Evolutionary conservation across 2,113 vertebrate species (phyloP).

Genomic region (Pygathrix nemaeus): DNA sequence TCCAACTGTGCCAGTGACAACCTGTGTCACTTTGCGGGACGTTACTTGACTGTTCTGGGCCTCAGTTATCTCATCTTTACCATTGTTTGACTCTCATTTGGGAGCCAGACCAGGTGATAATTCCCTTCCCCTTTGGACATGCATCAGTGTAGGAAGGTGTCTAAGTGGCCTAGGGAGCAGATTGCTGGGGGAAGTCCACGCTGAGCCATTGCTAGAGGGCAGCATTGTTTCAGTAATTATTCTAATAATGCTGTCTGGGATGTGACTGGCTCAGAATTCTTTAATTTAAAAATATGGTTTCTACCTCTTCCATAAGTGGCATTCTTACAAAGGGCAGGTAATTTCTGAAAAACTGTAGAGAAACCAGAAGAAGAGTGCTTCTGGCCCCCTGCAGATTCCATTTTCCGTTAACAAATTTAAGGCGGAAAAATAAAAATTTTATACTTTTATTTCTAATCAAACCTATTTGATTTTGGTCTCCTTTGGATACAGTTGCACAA

Average conservation of each 20-base stretch:
- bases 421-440: constrained; percentile 15
- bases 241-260: constrained; percentile 31
- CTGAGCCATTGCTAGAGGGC: constrained; percentile 73
- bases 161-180: neutral
- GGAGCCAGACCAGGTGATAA: neutral
- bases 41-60: neutral
- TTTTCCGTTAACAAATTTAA: constrained; percentile 21
- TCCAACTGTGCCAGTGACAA: neutral
- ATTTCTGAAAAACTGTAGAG: constrained; percentile 34
- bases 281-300: constrained; percentile 4
- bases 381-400: neutral
- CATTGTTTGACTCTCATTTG: neutral
- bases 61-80: neutral
- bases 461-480: neutral
- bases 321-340: constrained; percentile 36
- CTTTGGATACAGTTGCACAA: neutral
- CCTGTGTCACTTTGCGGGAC: neutral
- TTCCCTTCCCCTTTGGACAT: neutral
- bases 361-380: neutral
- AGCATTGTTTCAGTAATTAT: constrained; percentile 71
- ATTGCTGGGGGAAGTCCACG: neutral
- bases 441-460: constrained; percentile 22
- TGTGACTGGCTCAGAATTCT: neutral
- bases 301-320: constrained; percentile 9
- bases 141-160: neutral